phyloP scores from a whole-genome alignment of 1,140 invertebrate species.

The Aphidius gifuensis region DNA sequence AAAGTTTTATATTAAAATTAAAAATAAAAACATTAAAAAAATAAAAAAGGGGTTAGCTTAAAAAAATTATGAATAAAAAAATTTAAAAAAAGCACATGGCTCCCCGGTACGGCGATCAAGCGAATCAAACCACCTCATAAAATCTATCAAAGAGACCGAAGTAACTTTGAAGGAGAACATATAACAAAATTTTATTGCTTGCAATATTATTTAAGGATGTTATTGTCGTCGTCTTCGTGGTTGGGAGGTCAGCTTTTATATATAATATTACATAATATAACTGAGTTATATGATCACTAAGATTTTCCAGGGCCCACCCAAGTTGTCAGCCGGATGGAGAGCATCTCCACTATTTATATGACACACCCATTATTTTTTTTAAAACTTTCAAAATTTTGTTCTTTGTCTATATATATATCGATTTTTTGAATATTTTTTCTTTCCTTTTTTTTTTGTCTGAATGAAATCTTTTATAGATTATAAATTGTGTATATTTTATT shows the following conservation, averaged over 20 bases:
- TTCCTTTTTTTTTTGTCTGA: not conserved
- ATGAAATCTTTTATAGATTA: not conserved
- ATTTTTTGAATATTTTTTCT: not conserved
- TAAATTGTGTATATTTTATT: not conserved
- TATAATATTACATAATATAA: slow-evolving; percentile 1
- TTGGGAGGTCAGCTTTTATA: slow-evolving; percentile 12
- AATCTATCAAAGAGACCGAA: slow-evolving; percentile 37
- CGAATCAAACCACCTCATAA: slow-evolving; percentile 41
- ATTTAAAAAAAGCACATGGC: slow-evolving; percentile 10
- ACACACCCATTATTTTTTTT: slow-evolving; percentile 4
- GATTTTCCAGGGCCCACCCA: slow-evolving; percentile 22
- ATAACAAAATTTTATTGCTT: slow-evolving; percentile 29
- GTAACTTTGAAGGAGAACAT: slow-evolving; percentile 8
- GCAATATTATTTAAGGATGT: slow-evolving; percentile 44
- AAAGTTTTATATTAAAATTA: not conserved
- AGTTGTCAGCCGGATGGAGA: slow-evolving; percentile 10
- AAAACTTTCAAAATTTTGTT: slow-evolving; percentile 2
- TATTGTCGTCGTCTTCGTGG: slow-evolving; percentile 34
- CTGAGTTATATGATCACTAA: slow-evolving; percentile 4
- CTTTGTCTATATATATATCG: slow-evolving; percentile 12
- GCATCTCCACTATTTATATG: not conserved
- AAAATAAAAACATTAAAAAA: no score
- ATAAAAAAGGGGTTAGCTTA: not conserved
- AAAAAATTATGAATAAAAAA: not conserved
- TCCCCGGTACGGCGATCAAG: slow-evolving; percentile 27